Conservation (phyloP, 2,113 vertebrate genomes). For the Diglossa brunneiventris region DNA sequence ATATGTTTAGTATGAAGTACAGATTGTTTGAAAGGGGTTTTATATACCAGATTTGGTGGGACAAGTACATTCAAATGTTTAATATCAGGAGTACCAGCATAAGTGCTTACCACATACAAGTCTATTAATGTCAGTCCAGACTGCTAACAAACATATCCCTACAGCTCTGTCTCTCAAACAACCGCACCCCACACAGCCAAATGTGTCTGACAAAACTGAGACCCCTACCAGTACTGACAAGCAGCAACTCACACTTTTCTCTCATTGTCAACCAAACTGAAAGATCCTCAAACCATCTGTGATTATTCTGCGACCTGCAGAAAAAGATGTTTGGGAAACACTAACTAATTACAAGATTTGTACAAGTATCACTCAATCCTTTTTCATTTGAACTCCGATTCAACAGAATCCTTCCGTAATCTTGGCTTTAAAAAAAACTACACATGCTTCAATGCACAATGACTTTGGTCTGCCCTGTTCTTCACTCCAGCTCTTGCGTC, state of each 20-base stretch:
- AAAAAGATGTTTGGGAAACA: background rate
- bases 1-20: conserved; percentile 50
- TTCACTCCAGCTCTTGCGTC: background rate
- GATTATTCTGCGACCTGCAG: background rate
- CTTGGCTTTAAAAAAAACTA: background rate
- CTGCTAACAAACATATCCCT: background rate
- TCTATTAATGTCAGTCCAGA: background rate
- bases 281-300: background rate
- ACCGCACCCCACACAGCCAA: background rate
- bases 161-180: background rate
- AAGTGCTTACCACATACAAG: background rate
- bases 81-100: background rate
- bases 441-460: background rate
- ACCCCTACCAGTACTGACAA: background rate
- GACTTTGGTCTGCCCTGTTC: background rate
- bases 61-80: background rate
- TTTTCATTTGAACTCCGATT: background rate
- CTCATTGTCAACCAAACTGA: background rate
- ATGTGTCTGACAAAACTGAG: background rate
- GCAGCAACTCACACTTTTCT: background rate
- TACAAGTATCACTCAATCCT: background rate
- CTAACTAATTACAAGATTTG: background rate
- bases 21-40: background rate
- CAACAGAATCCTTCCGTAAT: background rate
- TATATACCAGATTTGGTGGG: background rate